Percentiles rank a stretch among this genome's conserved stretches.
These are phyloP conservation scores for Antennarius maculatus DNA, from an alignment of 2,797 vertebrate genomes.

Conservation along the genomic window DNA sequence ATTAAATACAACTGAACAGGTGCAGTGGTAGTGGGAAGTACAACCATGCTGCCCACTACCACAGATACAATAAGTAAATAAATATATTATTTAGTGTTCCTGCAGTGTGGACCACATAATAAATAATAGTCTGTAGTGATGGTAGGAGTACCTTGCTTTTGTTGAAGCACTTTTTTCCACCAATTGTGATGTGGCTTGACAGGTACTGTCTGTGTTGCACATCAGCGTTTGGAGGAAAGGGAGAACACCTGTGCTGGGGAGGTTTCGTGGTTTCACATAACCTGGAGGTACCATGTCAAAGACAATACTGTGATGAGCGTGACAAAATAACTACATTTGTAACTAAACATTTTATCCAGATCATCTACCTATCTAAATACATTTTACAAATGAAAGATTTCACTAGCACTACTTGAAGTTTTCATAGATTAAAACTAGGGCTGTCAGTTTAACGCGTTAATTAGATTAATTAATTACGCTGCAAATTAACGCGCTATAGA, in stretches of 20 bases:
- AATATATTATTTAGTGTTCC: not conserved
- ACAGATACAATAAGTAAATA: too few relatives aligned
- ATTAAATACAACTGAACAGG: not conserved
- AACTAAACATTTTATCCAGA: too few relatives aligned
- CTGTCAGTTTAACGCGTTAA: too few relatives aligned
- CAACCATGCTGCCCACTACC: too few relatives aligned
- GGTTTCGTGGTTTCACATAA: slow-evolving; percentile 80
- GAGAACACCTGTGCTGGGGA: slow-evolving; percentile 84
- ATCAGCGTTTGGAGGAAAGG: slow-evolving; percentile 86
- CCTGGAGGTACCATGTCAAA: slow-evolving; percentile 62
- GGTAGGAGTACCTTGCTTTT: slow-evolving; percentile 42
- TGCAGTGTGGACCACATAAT: not conserved
- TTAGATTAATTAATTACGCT: too few relatives aligned
- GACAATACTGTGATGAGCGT: not conserved
- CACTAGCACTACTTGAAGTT: not conserved
- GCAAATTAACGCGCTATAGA: too few relatives aligned
- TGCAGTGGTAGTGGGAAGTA: too few relatives aligned
- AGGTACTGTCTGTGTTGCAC: slow-evolving; percentile 81
- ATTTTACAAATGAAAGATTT: not conserved
- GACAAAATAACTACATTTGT: not conserved
- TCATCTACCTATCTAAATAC: not conserved
- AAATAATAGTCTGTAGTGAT: not conserved
- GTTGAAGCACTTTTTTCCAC: slow-evolving; percentile 17
- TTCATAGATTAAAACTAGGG: not conserved
- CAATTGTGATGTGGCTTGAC: slow-evolving; percentile 68